These are phyloP conservation scores for Oxystoma pomonae DNA, from an alignment of 2,888 invertebrate species.

Conservation along the genomic window DNA sequence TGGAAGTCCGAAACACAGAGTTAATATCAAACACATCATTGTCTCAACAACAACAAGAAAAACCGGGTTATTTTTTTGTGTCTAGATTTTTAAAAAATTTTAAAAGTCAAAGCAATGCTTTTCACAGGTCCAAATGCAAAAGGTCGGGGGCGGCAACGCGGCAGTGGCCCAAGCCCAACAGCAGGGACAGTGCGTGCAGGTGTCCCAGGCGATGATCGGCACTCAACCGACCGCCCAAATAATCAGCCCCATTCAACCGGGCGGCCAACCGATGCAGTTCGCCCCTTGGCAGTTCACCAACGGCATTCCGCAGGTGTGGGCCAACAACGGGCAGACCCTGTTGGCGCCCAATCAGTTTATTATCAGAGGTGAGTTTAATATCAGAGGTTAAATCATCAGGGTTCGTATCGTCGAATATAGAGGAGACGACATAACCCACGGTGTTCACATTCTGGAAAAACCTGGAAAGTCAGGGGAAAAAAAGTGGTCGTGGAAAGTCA, in stretches of 20 bases:
- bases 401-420: no score
- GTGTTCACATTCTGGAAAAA: no score
- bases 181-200: slow-evolving; percentile 68
- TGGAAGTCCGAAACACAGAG: no score
- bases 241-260: slow-evolving; percentile 66
- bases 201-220: slow-evolving; percentile 64
- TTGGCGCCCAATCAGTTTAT: slow-evolving; percentile 77
- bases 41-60: no score
- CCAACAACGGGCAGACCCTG: slow-evolving; percentile 62
- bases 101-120: no score
- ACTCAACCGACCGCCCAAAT: slow-evolving; percentile 67
- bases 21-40: no score
- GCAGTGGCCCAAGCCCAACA: slow-evolving; percentile 53
- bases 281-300: slow-evolving; percentile 68
- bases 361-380: slow-evolving; percentile 67
- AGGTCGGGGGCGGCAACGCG: slow-evolving; percentile 47
- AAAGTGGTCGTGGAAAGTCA: no score
- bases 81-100: no score
- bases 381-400: no score
- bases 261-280: slow-evolving; percentile 73
- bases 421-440: no score
- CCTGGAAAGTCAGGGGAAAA: no score
- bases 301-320: slow-evolving; percentile 71
- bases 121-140: slow-evolving; percentile 51
- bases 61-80: no score